Percentiles rank a stretch among this genome's conserved stretches.
Evolutionary conservation across 2,113 vertebrate species (phyloP).

Genomic region (Scopus umbretta): DNA sequence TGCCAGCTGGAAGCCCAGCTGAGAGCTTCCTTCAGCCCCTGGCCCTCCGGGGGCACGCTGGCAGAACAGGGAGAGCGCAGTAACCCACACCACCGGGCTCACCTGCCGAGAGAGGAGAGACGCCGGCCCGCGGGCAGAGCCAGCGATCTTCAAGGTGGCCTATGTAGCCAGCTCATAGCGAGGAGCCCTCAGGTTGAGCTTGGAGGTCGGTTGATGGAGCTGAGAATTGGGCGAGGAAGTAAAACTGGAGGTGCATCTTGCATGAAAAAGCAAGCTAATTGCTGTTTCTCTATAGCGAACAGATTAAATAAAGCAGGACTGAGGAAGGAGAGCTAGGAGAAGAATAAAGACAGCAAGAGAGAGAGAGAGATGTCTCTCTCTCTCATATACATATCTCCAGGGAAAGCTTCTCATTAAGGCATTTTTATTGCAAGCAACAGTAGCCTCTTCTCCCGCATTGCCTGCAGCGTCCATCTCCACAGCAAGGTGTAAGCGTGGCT

Average conservation of each 20-base stretch:
- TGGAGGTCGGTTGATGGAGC: not conserved
- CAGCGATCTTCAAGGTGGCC: not conserved
- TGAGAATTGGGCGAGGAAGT: not conserved
- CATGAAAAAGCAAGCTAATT: not conserved
- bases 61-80: no score
- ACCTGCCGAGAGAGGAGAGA: accelerated
- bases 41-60: accelerated
- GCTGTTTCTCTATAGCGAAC: not conserved
- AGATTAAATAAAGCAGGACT: not conserved
- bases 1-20: not conserved
- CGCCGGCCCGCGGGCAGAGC: accelerated
- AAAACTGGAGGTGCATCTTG: not conserved
- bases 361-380: no score
- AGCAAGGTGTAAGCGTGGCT: accelerated
- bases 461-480: not conserved
- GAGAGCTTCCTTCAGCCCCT: not conserved
- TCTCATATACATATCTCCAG: not conserved
- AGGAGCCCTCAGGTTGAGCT: not conserved
- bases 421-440: not conserved
- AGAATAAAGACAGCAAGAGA: not conserved
- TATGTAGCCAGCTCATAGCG: not conserved
- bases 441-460: not conserved
- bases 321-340: not conserved
- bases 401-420: not conserved
- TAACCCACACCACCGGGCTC: not conserved